Evolutionary conservation across 2,113 vertebrate genomes (phyloP), one percentile per base, ranked within the genome.

Genomic region (Callospermophilus lateralis): DNA sequence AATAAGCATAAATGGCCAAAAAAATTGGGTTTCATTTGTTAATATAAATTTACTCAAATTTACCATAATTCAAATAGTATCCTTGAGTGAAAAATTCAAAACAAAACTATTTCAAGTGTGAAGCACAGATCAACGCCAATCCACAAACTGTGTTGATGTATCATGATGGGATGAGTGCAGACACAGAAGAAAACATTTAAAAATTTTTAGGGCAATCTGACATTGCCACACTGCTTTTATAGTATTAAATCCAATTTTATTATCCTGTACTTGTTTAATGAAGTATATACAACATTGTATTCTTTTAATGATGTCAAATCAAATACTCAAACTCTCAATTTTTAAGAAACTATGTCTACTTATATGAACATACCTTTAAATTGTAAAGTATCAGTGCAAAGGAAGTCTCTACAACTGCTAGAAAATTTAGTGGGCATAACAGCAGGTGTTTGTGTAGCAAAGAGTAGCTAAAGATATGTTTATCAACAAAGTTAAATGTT

Each of bases 251-350:
- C 37, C 9, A 74, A 84, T 70, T 30, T 91, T 28, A 91, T 58
- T 53, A 96, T 37, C 32, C 10, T 42, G 61, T 73, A 68, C 65
- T 32, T 79, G 34, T 70, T 84, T 83, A 86, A 76, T 78, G 81
- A 86, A 77, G 48, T 51, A 77, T 32, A 76, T 17, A 91, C 2
- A 4, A 88, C 48, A 58, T 0, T 61, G 39, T 37, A 63, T 32
- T 73, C 26, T 48, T 76, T 79, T 78, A 58, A 84, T 45, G 9
- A 84, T 42, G 24, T 77, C 70, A 93, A 83, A 83, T 83, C 39
- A 93, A 90, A 90, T 51, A 74, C 19, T 61, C 92, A 81, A 88
- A 67, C 45, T 89, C 55, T 89, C 85, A 80, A 77, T n/a, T 84
- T 76, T 96, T 74, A 88, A 91, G 51, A 78, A 77, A 81, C 26